These are phyloP conservation scores for Pristionchus exspectatus DNA, from an alignment of 2,888 invertebrate species.

Conservation along the genomic window DNA sequence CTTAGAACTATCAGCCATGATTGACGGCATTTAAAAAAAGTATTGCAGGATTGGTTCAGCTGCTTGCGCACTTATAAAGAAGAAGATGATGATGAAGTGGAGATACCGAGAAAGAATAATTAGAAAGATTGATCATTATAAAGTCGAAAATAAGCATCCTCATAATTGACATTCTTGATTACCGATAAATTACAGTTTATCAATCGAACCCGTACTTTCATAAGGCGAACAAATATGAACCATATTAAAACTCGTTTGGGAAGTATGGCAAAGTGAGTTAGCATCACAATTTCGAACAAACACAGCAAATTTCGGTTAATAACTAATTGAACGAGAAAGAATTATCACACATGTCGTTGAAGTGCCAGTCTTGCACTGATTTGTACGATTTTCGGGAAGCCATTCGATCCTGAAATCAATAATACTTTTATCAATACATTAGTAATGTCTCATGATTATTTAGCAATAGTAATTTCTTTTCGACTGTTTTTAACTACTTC, in stretches of 20 bases:
- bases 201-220: not conserved
- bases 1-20: not conserved
- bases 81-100: constrained; percentile 7
- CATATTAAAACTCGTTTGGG: not conserved
- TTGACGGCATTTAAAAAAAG: not conserved
- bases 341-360: constrained; percentile 18
- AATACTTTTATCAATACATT: not conserved
- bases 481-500: no score
- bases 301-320: not conserved
- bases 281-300: not conserved
- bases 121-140: not conserved
- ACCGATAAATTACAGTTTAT: not conserved
- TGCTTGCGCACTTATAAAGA: not conserved
- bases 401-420: constrained; percentile 34
- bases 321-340: constrained; percentile 8
- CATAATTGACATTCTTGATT: not conserved
- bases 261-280: not conserved
- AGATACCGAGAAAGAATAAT: not conserved
- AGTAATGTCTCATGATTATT: no score
- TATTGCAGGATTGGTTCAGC: constrained; percentile 20
- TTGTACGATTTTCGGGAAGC: not conserved
- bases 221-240: not conserved
- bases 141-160: not conserved
- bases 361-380: constrained; percentile 30
- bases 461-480: no score